Evolutionary conservation across 1,140 invertebrate genomes (phyloP), one percentile per base, ranked within the genome.

Genomic region (Atopsyche davidsoni): DNA sequence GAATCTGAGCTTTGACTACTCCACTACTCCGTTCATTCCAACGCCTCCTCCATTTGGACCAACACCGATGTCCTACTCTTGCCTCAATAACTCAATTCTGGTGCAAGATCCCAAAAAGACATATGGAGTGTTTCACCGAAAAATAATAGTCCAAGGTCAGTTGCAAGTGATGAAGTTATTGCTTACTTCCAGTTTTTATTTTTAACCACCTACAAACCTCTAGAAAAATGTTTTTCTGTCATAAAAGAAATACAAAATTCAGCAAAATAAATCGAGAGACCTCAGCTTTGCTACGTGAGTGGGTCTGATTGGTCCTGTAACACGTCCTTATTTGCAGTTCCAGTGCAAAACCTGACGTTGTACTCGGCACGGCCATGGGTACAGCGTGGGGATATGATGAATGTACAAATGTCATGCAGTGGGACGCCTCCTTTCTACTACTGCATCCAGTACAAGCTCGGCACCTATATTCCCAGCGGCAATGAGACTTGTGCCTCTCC

Each of bases 351-450:
- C 56, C 66, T 87, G 7, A 78, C 75, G 9, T 77, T 85, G 3
- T 77, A 75, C n/a, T n/a, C 11, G 86, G 86, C 4, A 79, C 80
- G 25, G 85, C 83, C 58, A n/a, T 92, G 87, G 87, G 72, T 91
- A 11, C 79, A 88, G 58, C 82, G 86, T 36, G 87, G 85, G 36
- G 83, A 88, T 45, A 68, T 89, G 35, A 62, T 89, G n/a, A 75
- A 78, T 41, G 62, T 92, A 3, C 73, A 80, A 54, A 73, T 89
- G 1, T 77, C 75, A 23, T 91, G 85, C 58, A 78, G 79, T 31
- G 88, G 87, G 0, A 81, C 85, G 0, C 70, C 76, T 3, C 82
- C 83, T 0, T 86, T 86, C 56, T 50, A 70, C 17, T 82, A 82
- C 61, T 89, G 86, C 61, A 68, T 80, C 22, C 56, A 75, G 25